A percentile compares a stretch with the other conserved stretches of the same genome.
These are phyloP conservation scores for Mugil cephalus DNA, from an alignment of 2,113 vertebrate species.

Conservation along the genomic window DNA sequence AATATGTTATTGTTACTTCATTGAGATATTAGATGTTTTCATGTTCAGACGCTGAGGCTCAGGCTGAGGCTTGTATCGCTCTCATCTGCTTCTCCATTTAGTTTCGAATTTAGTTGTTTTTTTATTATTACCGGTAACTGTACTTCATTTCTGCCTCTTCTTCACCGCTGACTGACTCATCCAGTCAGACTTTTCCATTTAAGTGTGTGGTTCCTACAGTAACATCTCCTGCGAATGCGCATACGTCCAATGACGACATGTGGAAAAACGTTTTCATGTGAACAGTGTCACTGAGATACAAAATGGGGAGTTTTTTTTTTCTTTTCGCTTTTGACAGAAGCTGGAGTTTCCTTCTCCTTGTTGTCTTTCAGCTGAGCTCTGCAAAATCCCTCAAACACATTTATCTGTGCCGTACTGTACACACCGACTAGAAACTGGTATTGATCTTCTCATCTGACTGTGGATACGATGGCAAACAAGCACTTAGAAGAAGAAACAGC, in stretches of 20 bases:
- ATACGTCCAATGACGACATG: slow-evolving; percentile 67
- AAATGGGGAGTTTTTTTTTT: slow-evolving; percentile 24
- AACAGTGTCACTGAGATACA: slow-evolving; percentile 53
- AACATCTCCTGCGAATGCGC: slow-evolving; percentile 36
- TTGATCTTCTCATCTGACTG: slow-evolving; percentile 27
- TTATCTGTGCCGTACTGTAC: slow-evolving; percentile 23
- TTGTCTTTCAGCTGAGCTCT: slow-evolving; percentile 13
- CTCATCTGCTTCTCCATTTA: neutral
- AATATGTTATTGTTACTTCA: neutral
- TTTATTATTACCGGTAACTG: no score
- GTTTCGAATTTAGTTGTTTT: neutral
- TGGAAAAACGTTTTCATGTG: slow-evolving; percentile 62
- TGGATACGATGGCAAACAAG: slow-evolving; percentile 9
- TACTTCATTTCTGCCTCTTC: no score
- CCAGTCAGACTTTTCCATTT: neutral
- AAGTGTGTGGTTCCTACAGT: slow-evolving; percentile 24
- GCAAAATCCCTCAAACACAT: slow-evolving; percentile 13
- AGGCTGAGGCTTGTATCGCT: no score
- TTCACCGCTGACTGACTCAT: neutral
- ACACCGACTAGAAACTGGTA: neutral
- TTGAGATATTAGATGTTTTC: neutral
- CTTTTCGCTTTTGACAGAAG: slow-evolving; percentile 17
- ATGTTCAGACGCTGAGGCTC: no score
- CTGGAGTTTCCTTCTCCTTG: slow-evolving; percentile 15
- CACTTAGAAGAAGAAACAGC: slow-evolving; percentile 9